These are phyloP conservation scores for Strix uralensis DNA, from an alignment of 2,113 vertebrate species.

Conservation along the genomic window DNA sequence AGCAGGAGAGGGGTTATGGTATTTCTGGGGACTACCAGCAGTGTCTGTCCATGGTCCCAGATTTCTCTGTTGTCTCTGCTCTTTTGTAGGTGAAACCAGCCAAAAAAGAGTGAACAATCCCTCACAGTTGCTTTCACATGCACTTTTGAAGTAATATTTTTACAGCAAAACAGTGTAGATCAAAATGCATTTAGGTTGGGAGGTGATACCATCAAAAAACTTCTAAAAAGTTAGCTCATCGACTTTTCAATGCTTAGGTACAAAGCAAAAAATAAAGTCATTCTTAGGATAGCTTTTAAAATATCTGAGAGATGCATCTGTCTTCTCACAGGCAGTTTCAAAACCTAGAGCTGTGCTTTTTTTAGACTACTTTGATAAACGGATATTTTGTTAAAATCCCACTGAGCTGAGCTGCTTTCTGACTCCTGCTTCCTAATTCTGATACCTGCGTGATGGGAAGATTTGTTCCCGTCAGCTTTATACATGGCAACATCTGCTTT, in stretches of 20 bases:
- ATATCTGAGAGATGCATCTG: not conserved
- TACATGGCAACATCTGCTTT: not conserved
- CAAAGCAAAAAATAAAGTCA: not conserved
- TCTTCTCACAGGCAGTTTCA: not conserved
- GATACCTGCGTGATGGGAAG: not conserved
- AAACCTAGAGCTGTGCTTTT: not conserved
- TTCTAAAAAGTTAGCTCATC: not conserved
- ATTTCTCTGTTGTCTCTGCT: not conserved
- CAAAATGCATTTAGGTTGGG: not conserved
- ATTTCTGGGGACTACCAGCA: not conserved
- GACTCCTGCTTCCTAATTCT: not conserved
- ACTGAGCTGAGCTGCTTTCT: not conserved
- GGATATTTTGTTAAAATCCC: conserved; percentile 20
- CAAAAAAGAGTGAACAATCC: not conserved
- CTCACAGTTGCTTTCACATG: not conserved
- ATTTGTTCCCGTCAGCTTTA: not conserved
- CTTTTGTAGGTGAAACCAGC: not conserved
- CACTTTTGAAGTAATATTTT: not conserved
- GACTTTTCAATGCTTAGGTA: not conserved
- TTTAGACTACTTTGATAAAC: conserved; percentile 16
- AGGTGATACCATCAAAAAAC: not conserved
- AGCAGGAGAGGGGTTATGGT: not conserved
- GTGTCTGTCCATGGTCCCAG: not conserved
- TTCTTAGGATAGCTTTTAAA: not conserved
- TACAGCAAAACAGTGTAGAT: not conserved